Evolutionary conservation across 2,888 invertebrate species (phyloP), one percentile per base, ranked within the genome.

Genomic region (Hedya salicella): DNA sequence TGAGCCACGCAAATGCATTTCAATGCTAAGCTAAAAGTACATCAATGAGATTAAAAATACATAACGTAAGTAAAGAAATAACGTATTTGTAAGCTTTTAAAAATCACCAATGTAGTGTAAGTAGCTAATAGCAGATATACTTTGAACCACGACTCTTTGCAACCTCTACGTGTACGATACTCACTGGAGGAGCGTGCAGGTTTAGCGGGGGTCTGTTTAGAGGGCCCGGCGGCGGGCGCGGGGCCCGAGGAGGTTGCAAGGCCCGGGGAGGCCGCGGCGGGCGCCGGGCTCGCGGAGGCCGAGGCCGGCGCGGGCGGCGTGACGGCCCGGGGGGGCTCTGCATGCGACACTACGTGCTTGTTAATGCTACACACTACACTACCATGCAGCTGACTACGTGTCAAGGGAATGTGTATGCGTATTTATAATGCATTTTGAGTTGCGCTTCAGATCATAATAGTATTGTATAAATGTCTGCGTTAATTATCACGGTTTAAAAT

Each of bases 331-430:
- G 52, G 63, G 13, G 78, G 74, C 75, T 86, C 91, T 91, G 89
- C 91, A 90, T 91, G 91, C 90, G 87, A 87, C 81, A 85, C 91
- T 91, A 91, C 89, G 90, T 90, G 91, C 91, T 82, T 84, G 82
- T 89, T 88, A 88, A 78, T 77, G 71, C 85, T 87, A 88, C 79
- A 88, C 79, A 73, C 71, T 65, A 65, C 50, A 42, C 49, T 57
- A 65, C 59, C 53, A 48, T 36, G 13, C 44, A 39, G 6, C 48
- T 48, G 19, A 67, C 87, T 87, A 86, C 85, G 79, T 80, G 79
- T 83, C 40, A 46, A 32, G 9, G 14, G 49, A 60, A 48, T 13
- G 11, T 60, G 59, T 60, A 60, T 25, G 39, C 36, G 32, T 48
- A 59, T 46, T 59, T 25, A 2, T 9, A 9, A 11, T 36, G 11